phyloP scores from a whole-genome alignment of 2,888 invertebrate genomes.

The Stenolophus ochropezus region DNA sequence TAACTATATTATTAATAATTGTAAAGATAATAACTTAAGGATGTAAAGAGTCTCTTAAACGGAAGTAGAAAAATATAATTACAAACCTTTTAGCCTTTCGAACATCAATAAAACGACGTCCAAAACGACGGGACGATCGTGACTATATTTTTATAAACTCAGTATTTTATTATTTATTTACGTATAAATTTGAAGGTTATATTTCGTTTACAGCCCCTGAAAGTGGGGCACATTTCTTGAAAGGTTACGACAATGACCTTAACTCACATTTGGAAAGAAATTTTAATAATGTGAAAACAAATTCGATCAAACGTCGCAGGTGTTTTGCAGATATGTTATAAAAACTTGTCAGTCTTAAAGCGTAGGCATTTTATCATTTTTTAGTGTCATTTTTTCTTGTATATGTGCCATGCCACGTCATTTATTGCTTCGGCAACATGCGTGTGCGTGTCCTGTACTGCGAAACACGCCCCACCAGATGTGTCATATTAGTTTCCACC shows the following conservation, averaged over 20 bases:
- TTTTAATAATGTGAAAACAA: constrained; percentile 37
- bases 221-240: neutral
- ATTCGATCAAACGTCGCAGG: constrained; percentile 38
- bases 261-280: neutral
- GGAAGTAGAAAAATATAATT: too few relatives aligned
- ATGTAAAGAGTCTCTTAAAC: too few relatives aligned
- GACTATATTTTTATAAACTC: too few relatives aligned
- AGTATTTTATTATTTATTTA: too few relatives aligned
- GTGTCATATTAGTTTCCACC: constrained; percentile 37
- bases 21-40: too few relatives aligned
- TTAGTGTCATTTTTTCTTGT: constrained; percentile 48
- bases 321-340: constrained; percentile 39
- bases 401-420: constrained; percentile 34
- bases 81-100: too few relatives aligned
- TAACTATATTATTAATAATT: too few relatives aligned
- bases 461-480: constrained; percentile 22
- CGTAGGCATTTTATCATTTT: constrained; percentile 42
- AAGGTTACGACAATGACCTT: neutral
- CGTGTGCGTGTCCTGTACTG: constrained; percentile 20
- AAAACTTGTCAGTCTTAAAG: constrained; percentile 37
- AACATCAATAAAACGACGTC: too few relatives aligned
- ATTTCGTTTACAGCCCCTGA: too few relatives aligned
- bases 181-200: too few relatives aligned
- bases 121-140: too few relatives aligned
- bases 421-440: constrained; percentile 42